Conservation (phyloP, 2,888 invertebrate species). For the Drosophila pseudotalamancana region DNA sequence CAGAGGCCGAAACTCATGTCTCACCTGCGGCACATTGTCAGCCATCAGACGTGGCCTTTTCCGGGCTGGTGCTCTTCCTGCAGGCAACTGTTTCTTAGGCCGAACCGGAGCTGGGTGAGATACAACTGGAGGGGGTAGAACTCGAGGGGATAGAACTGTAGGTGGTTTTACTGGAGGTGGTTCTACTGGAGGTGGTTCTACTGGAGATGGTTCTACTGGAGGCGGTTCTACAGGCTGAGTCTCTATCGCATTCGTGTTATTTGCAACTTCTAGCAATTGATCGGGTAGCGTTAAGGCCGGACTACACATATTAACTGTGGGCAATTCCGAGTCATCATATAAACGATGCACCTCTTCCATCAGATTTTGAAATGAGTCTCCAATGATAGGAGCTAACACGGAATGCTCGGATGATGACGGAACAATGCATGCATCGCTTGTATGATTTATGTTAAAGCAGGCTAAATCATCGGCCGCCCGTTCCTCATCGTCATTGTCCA, state of each 20-base stretch:
- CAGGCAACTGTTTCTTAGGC: slow-evolving; percentile 1
- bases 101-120: too few relatives aligned
- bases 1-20: slow-evolving; percentile 57
- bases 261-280: background rate
- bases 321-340: background rate
- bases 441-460: slow-evolving; percentile 31
- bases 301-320: background rate
- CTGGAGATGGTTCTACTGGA: background rate
- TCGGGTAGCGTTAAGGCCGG: background rate
- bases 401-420: too few relatives aligned
- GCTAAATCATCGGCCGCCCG: slow-evolving; percentile 3
- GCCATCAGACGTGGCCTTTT: slow-evolving; percentile 40
- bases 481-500: slow-evolving; percentile 29
- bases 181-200: background rate
- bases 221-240: too few relatives aligned
- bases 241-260: background rate
- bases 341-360: background rate
- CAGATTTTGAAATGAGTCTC: background rate
- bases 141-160: too few relatives aligned
- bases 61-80: background rate
- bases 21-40: slow-evolving; percentile 59
- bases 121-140: too few relatives aligned
- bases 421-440: background rate
- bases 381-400: background rate
- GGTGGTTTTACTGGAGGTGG: background rate